Conservation (phyloP, 1,140 invertebrate genomes). For the Bombus terrestris region DNA sequence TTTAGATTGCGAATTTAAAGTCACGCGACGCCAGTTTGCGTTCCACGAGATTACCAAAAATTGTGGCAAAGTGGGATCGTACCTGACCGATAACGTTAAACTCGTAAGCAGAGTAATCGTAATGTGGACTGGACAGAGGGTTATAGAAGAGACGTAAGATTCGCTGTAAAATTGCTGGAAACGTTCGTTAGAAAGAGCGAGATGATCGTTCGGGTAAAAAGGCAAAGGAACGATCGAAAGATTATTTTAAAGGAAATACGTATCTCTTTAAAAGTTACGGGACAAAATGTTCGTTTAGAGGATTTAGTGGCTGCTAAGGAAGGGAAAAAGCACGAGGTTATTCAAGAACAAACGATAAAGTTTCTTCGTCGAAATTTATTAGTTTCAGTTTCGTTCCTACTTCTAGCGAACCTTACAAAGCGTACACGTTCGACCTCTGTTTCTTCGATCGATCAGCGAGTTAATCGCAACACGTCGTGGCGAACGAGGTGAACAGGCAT, state of each 20-base stretch:
- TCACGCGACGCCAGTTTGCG: no score
- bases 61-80: not conserved
- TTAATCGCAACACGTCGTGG: not conserved
- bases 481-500: slow-evolving; percentile 4
- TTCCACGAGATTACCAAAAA: not conserved
- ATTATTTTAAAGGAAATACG: no score
- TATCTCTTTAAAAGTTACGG: no score
- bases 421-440: slow-evolving; percentile 23
- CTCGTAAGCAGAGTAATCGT: not conserved
- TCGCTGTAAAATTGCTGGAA: not conserved
- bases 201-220: no score
- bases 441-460: not conserved
- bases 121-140: not conserved
- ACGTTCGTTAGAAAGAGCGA: not conserved
- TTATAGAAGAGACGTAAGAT: not conserved
- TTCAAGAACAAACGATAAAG: not conserved
- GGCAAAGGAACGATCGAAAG: no score
- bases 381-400: slow-evolving; percentile 25
- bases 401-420: slow-evolving; percentile 34
- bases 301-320: not conserved
- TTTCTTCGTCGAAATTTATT: slow-evolving; percentile 38
- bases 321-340: not conserved
- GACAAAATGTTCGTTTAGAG: no score
- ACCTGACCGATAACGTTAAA: not conserved
- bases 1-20: not conserved